phyloP scores from a whole-genome alignment of 2,797 vertebrate species.

The Schizothorax lantsangensis region DNA sequence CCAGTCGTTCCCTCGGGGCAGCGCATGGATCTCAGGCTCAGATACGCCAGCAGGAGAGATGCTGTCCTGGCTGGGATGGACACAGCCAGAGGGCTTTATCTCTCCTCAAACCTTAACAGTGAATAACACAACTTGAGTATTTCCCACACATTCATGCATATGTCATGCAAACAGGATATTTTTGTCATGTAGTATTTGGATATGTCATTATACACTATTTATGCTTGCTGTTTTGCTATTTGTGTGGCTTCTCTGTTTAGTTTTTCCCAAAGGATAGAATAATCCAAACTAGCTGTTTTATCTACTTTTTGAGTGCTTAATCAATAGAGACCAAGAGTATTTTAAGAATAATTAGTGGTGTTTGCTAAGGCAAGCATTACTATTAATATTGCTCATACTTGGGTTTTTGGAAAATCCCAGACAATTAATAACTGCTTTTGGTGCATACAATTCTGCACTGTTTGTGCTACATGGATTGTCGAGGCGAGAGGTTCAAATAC shows the following conservation, averaged over 20 bases:
- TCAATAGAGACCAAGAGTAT: neutral
- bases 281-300: slow-evolving; percentile 14
- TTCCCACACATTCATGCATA: neutral
- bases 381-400: neutral
- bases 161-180: neutral
- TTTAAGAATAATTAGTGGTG: neutral
- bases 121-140: neutral
- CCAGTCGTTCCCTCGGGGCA: slow-evolving; percentile 63
- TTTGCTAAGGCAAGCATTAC: neutral
- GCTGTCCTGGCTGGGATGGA: slow-evolving; percentile 6
- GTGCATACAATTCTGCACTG: neutral
- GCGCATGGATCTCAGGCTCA: slow-evolving; percentile 55
- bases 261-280: slow-evolving; percentile 34
- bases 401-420: neutral
- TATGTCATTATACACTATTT: neutral
- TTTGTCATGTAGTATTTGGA: neutral
- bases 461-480: neutral
- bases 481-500: neutral
- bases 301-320: slow-evolving; percentile 25
- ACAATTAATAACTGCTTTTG: neutral
- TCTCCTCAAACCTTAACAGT: slow-evolving; percentile 3
- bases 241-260: slow-evolving; percentile 22
- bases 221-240: slow-evolving; percentile 8
- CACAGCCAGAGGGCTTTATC: slow-evolving; percentile 25
- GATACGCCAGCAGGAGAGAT: slow-evolving; percentile 51